Conservation (phyloP, 1,140 invertebrate species). For the Saccostrea echinata region DNA sequence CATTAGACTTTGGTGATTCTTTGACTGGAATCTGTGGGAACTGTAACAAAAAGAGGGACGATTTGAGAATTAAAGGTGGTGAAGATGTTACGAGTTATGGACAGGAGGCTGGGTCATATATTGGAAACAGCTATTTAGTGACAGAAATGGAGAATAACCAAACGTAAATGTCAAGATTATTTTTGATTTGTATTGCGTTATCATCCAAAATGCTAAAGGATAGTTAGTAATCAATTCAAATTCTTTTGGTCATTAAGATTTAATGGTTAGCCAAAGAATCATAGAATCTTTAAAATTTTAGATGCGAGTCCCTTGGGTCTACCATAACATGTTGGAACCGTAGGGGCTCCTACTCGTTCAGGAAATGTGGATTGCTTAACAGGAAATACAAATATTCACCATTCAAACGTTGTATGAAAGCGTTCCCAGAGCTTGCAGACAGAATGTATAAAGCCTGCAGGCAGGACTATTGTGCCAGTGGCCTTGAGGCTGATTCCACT, state of each 20-base stretch:
- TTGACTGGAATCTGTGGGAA: slow-evolving; percentile 93
- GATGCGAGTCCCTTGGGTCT: neutral
- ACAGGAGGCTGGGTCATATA: neutral
- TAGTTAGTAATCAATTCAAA: too few species aligned
- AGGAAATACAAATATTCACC: neutral
- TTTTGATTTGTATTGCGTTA: too few species aligned
- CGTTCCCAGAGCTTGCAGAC: slow-evolving; percentile 5
- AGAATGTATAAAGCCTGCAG: slow-evolving; percentile 19
- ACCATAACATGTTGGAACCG: neutral
- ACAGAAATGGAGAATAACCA: neutral
- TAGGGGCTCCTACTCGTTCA: neutral
- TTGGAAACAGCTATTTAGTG: slow-evolving; percentile 22
- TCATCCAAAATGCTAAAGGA: too few species aligned
- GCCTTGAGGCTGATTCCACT: neutral
- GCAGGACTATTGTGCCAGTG: slow-evolving; percentile 43
- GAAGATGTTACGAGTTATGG: slow-evolving; percentile 41
- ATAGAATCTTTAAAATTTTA: neutral
- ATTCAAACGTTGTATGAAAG: slow-evolving; percentile 38
- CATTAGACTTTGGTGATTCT: slow-evolving; percentile 86
- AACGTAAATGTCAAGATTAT: neutral
- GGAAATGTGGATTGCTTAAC: slow-evolving; percentile 32
- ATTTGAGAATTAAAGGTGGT: slow-evolving; percentile 11
- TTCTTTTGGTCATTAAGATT: neutral
- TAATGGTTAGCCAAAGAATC: neutral
- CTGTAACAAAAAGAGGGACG: slow-evolving; percentile 44